Conservation (phyloP, 35 echinoderm and acorn worm genomes). For the Patiria miniata region DNA sequence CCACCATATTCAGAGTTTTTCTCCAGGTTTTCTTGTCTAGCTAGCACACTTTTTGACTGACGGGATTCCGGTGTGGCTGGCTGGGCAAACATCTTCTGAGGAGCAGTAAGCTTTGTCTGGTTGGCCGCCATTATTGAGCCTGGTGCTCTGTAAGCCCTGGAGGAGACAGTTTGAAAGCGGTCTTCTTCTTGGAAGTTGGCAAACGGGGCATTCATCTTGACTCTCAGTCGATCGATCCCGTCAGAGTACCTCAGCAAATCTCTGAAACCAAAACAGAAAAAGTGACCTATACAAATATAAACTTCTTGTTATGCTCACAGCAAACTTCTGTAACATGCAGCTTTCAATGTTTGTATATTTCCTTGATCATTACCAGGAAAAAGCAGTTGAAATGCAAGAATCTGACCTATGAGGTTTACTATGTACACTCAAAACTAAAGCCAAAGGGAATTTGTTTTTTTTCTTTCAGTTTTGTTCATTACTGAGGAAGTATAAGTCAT, state of each 20-base stretch:
- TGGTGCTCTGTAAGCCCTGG: not conserved
- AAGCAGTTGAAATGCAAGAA: too few relatives aligned
- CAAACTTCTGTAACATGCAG: too few relatives aligned
- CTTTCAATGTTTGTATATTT: too few relatives aligned
- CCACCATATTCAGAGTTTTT: not conserved
- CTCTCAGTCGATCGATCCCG: not conserved
- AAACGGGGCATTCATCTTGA: slow-evolving; percentile 12
- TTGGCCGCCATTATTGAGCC: not conserved
- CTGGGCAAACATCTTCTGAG: not conserved
- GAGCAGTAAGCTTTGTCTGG: not conserved
- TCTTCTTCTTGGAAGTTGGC: not conserved
- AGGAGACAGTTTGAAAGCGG: not conserved
- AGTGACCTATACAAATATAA: too few relatives aligned
- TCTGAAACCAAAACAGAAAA: slow-evolving; percentile 11
- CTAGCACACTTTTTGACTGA: not conserved
- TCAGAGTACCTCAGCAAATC: not conserved
- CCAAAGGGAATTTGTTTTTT: too few relatives aligned
- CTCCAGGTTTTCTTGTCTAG: not conserved
- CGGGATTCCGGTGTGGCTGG: not conserved
- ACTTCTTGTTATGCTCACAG: too few relatives aligned
- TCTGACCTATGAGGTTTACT: too few relatives aligned
- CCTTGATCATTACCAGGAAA: too few relatives aligned
- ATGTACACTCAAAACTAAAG: too few relatives aligned
- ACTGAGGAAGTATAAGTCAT: too few relatives aligned
- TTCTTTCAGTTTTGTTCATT: too few relatives aligned